Conservation (phyloP, 2,113 vertebrate genomes). For the Protobothrops mucrosquamatus region DNA sequence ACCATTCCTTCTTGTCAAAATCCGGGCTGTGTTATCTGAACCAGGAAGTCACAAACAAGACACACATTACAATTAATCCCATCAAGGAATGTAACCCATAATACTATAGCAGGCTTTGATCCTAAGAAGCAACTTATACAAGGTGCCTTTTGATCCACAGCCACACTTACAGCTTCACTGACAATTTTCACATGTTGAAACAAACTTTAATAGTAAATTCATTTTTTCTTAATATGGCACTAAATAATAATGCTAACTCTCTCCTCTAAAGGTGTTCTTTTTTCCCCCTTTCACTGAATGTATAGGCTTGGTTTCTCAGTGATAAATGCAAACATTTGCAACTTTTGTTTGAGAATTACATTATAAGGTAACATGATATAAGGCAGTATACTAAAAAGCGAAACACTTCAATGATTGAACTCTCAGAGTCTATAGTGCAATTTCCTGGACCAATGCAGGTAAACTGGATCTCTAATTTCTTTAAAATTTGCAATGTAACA, state of each 20-base stretch:
- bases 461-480: not conserved
- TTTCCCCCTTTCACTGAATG: not conserved
- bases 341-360: not conserved
- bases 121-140: not conserved
- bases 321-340: not conserved
- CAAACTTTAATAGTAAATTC: not conserved
- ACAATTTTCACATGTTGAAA: not conserved
- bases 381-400: not conserved
- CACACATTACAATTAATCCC: not conserved
- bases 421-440: not conserved
- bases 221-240: not conserved
- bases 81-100: not conserved
- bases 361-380: too few species aligned
- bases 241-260: not conserved
- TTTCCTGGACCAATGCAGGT: not conserved
- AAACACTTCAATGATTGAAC: not conserved
- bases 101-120: not conserved
- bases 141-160: not conserved
- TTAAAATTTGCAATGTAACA: not conserved
- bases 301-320: not conserved
- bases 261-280: not conserved
- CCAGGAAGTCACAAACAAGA: slow-evolving; percentile 7
- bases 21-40: slow-evolving; percentile 95
- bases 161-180: not conserved
- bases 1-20: slow-evolving; percentile 88